These are phyloP conservation scores for Phylloscopus trochilus DNA, from an alignment of 2,113 vertebrate species.

Conservation along the genomic window DNA sequence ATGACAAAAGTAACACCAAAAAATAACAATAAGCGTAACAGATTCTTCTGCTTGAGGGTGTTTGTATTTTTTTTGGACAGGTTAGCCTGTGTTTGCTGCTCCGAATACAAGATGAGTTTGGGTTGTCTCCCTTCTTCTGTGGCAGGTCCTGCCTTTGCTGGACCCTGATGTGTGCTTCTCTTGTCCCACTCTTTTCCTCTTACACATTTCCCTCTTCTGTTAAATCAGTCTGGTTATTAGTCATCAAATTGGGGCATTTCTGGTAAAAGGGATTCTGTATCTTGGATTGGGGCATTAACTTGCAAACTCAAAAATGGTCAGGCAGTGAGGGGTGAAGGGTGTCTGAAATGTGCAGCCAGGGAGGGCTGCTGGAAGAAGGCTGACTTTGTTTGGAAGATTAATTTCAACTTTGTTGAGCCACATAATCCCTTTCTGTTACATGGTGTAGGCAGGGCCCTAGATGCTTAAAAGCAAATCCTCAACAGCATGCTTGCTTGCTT, in stretches of 20 bases:
- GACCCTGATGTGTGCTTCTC: not conserved
- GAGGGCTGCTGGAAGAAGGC: slow-evolving; percentile 60
- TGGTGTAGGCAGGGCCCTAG: slow-evolving; percentile 60
- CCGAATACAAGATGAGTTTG: not conserved
- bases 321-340: slow-evolving; percentile 17
- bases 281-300: not conserved
- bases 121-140: not conserved
- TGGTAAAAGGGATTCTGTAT: not conserved
- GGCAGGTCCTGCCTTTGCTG: not conserved
- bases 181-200: not conserved
- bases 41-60: not conserved
- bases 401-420: slow-evolving; percentile 69
- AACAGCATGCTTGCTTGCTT: slow-evolving; percentile 71
- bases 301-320: not conserved
- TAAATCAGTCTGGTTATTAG: slow-evolving; percentile 8
- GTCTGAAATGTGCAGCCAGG: not conserved
- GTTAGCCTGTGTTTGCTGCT: not conserved
- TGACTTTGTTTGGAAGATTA: slow-evolving; percentile 71
- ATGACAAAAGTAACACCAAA: not conserved
- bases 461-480: slow-evolving; percentile 73
- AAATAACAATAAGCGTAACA: not conserved
- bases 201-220: not conserved
- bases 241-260: not conserved
- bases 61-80: not conserved
- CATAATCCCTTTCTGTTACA: slow-evolving; percentile 76